Conservation (phyloP, 2,797 vertebrate genomes). For the Aldrovandia affinis region DNA sequence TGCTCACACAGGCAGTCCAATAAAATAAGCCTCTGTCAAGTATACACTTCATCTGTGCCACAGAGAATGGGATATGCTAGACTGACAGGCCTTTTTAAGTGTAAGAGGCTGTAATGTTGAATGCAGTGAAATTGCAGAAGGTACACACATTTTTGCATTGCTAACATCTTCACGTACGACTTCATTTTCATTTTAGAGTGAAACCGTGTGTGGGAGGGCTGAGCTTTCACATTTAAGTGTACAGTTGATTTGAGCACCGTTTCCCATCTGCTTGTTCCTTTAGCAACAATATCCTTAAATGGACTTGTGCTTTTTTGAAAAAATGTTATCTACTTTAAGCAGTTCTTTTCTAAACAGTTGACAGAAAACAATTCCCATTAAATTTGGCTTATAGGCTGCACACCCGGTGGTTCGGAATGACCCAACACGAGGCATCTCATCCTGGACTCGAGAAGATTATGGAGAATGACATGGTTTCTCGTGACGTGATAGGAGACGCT, state of each 20-base stretch:
- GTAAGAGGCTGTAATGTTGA: background rate
- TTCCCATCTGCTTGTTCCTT: background rate
- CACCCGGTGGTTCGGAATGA: too few relatives aligned
- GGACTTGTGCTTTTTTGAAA: background rate
- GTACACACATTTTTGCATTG: conserved; percentile 46
- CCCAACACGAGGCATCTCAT: too few relatives aligned
- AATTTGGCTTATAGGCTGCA: too few relatives aligned
- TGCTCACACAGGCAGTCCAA: conserved; percentile 8
- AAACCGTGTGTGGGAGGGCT: conserved; percentile 43
- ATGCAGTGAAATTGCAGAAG: conserved; percentile 23
- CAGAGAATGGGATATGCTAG: background rate
- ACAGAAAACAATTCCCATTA: background rate
- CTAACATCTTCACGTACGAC: background rate
- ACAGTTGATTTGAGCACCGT: conserved; percentile 28
- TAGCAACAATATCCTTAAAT: background rate
- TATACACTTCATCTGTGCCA: background rate
- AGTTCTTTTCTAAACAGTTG: too few relatives aligned
- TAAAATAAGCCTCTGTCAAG: background rate
- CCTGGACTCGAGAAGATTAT: too few relatives aligned
- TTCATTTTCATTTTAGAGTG: conserved; percentile 7
- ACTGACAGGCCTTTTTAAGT: background rate
- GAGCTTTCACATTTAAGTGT: conserved; percentile 65
- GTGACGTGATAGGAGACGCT: too few relatives aligned
- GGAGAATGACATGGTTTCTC: too few relatives aligned
- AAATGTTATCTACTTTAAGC: background rate